Base-by-base conservation (phyloP, 2,113 vertebrate species). In the Desmodus rotundus region DNA sequence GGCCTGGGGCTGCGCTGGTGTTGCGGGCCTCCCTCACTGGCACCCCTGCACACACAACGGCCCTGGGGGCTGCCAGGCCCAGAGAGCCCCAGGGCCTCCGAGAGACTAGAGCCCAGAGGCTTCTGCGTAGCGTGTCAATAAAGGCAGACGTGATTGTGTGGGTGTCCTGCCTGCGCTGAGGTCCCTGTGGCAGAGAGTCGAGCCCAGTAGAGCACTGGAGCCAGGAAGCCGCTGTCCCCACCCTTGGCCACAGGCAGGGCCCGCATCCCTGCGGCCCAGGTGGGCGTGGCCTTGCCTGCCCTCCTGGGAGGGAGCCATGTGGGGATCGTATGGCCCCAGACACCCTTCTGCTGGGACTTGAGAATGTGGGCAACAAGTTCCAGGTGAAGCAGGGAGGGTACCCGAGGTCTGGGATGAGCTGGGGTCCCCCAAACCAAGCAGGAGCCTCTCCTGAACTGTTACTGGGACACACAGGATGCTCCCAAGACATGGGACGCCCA, bases 111-210 rank as follows among this genome's bases (percentile, higher is more conserved):
- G 47, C 14, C 3, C 45, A 22, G 7, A 4, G 43, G 72, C 67
- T 19, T 22, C 73, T 1, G 4, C 43, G 12, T 16, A n/a, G 5
- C 10, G 1, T 31, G 36, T 50, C 77, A 97, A 96, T 97, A 97
- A 97, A 97, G 52, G 50, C 8, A 12, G 28, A 6, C 83, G 20
- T 28, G 80, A 94, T 2, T 15, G 45, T 78, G 80, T 63, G 56
- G 70, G 0, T 2, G 52, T 93, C 2, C 47, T 80, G 50, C 83
- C 7, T 3, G 20, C 7, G 45, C 65, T 3, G 2, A 43, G 41
- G 70, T 58, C 77, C 33, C 50, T 17, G 17, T 28, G 77, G 47
- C 61, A 7, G 13, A 45, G 33, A 36, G 31, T n/a, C n/a, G n/a
- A n/a, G n/a, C n/a, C n/a, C n/a, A n/a, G n/a, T n/a, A n/a, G n/a